Percentiles rank a stretch among this genome's conserved stretches.
Evolutionary conservation across 2,113 vertebrate genomes (phyloP).

Genomic region (Excalfactoria chinensis): DNA sequence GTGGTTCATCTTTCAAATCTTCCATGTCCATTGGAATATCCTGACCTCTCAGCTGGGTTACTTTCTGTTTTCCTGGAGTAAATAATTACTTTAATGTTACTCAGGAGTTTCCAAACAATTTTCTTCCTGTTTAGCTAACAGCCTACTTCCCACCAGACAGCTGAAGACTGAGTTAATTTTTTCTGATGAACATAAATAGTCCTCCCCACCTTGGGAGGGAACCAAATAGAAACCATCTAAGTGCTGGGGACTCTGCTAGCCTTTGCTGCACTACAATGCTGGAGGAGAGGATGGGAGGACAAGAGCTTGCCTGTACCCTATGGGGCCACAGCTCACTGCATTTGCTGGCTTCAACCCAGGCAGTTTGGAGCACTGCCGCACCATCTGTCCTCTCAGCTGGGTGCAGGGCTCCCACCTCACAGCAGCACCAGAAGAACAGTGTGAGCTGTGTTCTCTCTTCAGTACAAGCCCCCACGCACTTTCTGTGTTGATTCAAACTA

Average conservation of each 20-base stretch:
- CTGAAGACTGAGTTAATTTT: not conserved
- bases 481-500: not conserved
- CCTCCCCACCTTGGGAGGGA: not conserved
- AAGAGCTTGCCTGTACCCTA: not conserved
- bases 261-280: not conserved
- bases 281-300: not conserved
- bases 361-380: not conserved
- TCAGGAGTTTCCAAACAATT: not conserved
- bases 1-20: not conserved
- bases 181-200: not conserved
- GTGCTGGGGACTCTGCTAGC: not conserved
- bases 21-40: rapidly evolving
- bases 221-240: not conserved
- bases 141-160: not conserved
- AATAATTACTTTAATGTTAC: not conserved
- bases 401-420: not conserved
- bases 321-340: not conserved
- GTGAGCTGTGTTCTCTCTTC: not conserved
- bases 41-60: not conserved
- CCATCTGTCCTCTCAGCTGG: not conserved
- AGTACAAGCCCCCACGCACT: not conserved
- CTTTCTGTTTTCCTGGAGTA: not conserved
- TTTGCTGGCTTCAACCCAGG: not conserved
- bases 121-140: constrained; percentile 6
- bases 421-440: not conserved